Evolutionary conservation across 2,888 invertebrate species (phyloP).

Genomic region (Eretmocerus hayati): DNA sequence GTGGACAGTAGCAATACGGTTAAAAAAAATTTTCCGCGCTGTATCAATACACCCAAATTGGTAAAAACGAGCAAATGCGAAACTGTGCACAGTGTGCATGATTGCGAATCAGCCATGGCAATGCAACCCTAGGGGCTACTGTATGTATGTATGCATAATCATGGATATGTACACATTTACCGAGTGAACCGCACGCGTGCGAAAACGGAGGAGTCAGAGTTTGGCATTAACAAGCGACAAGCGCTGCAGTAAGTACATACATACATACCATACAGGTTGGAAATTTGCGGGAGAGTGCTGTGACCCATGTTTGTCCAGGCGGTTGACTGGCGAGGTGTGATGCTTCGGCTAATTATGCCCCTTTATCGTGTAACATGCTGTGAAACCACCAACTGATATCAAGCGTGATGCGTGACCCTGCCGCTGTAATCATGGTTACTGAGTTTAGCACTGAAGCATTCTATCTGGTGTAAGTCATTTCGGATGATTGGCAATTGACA

Average conservation of each 20-base stretch:
- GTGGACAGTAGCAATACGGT: background rate
- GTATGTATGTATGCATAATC: conserved; percentile 30
- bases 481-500: no score
- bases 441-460: no score
- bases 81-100: background rate
- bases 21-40: conserved; percentile 35
- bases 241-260: background rate
- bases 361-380: no score
- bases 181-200: background rate
- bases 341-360: background rate
- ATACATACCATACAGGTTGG: background rate
- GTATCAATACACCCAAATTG: conserved; percentile 36
- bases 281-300: background rate
- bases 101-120: conserved; percentile 35
- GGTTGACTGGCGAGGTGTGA: background rate
- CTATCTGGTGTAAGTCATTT: no score
- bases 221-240: background rate
- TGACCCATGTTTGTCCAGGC: background rate
- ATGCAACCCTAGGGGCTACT: conserved; percentile 42
- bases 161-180: conserved; percentile 6
- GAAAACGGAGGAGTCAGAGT: background rate
- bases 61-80: conserved; percentile 35
- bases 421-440: no score
- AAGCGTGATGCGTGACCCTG: no score
- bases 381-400: no score